A percentile compares a stretch with the other conserved stretches of the same genome.
phyloP scores from a whole-genome alignment of 2,797 vertebrate species.

The Pangasius macronema region DNA sequence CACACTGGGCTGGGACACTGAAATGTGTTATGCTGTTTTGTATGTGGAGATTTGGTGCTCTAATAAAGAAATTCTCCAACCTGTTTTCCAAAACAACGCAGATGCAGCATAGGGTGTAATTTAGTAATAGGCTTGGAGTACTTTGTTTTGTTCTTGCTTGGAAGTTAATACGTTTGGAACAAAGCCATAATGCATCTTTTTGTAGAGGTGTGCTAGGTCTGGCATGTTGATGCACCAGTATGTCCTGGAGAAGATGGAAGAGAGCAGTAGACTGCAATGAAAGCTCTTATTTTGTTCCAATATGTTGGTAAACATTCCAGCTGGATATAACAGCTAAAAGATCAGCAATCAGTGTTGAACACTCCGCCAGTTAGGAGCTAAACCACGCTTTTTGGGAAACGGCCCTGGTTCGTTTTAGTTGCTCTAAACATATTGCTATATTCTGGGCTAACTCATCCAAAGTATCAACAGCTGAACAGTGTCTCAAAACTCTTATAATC shows the following conservation, averaged over 20 bases:
- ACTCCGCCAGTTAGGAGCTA: neutral
- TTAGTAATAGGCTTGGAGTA: constrained; percentile 2
- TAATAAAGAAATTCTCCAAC: neutral
- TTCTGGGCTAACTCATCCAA: neutral
- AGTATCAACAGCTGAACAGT: neutral
- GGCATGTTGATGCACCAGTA: neutral
- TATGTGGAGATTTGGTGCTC: neutral
- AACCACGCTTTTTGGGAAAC: neutral
- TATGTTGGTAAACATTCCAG: neutral
- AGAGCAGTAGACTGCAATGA: neutral
- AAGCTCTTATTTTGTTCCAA: neutral
- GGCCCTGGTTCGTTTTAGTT: neutral
- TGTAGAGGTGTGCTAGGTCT: neutral
- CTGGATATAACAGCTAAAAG: neutral
- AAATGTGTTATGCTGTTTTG: neutral
- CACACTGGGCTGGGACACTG: neutral
- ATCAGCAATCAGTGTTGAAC: neutral
- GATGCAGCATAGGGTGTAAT: neutral
- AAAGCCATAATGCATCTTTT: constrained; percentile 16
- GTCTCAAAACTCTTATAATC: neutral
- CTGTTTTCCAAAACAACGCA: neutral
- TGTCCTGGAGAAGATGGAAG: constrained; percentile 1
- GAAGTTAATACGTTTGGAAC: constrained; percentile 4
- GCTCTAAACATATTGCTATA: neutral
- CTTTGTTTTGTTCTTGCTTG: neutral